Percentiles rank a stretch among this genome's conserved stretches.
Evolutionary conservation across 2,797 vertebrate genomes (phyloP).

Genomic region (Leucoraja ocellata): DNA sequence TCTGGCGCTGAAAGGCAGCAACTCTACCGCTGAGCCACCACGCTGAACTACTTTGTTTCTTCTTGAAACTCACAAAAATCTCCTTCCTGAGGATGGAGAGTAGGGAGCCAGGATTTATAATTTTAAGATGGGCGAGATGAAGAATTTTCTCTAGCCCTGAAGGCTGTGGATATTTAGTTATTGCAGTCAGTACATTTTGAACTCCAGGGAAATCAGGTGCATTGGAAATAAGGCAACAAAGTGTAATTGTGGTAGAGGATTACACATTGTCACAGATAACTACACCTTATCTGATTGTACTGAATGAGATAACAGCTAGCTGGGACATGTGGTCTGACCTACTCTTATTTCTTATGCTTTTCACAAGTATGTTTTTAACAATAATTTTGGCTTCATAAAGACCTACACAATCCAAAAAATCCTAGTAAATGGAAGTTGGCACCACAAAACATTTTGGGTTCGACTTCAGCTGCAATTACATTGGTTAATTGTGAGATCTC

Average conservation of each 20-base stretch:
- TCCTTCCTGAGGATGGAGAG: no score
- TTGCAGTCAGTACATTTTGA: background rate
- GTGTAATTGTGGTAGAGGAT: background rate
- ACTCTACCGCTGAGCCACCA: no score
- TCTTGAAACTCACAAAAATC: no score
- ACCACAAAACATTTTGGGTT: background rate
- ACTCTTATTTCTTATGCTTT: background rate
- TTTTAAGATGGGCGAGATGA: no score
- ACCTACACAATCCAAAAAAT: background rate
- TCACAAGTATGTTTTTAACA: background rate
- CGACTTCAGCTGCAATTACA: background rate
- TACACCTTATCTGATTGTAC: no score
- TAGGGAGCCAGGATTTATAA: no score
- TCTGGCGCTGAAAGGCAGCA: no score
- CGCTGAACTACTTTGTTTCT: no score
- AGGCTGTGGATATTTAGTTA: background rate
- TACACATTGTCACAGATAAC: background rate
- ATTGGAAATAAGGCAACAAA: background rate
- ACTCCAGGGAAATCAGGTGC: background rate
- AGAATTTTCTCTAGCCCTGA: background rate
- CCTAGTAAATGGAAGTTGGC: background rate
- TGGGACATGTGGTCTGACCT: background rate
- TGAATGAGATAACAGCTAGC: no score
- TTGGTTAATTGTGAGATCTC: background rate
- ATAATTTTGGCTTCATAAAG: background rate